Percentiles rank a stretch among this genome's conserved stretches.
Evolutionary conservation across 2,113 vertebrate genomes (phyloP).

Genomic region (Ardeotis arabs): DNA sequence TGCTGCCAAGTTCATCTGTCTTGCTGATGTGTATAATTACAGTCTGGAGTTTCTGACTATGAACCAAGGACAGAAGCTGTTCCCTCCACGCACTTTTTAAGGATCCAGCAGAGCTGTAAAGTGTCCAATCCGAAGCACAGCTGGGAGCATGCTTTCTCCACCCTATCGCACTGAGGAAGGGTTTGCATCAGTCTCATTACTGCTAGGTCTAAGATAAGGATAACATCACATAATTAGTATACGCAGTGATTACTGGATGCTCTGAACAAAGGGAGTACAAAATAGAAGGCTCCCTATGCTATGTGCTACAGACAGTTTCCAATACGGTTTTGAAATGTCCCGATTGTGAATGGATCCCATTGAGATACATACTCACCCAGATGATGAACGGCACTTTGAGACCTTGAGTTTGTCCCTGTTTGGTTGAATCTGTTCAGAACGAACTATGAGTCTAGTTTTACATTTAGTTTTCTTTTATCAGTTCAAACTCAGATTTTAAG

Average conservation of each 20-base stretch:
- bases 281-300: background rate
- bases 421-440: no score
- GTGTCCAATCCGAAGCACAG: background rate
- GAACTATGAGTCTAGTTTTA: no score
- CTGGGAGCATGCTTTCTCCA: background rate
- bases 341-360: background rate
- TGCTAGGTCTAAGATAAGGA: background rate
- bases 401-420: no score
- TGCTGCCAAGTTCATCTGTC: constrained; percentile 5
- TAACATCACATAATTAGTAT: background rate
- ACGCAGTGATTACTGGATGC: background rate
- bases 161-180: background rate
- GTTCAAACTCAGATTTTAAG: no score
- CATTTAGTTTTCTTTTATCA: no score
- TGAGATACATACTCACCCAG: background rate
- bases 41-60: constrained; percentile 30
- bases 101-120: constrained; percentile 41
- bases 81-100: background rate
- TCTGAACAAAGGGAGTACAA: background rate
- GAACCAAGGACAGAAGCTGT: constrained; percentile 25
- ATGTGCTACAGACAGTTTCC: background rate
- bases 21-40: constrained; percentile 57
- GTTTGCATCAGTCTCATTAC: background rate
- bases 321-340: background rate
- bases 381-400: no score